Base-by-base conservation (phyloP, 1,140 invertebrate species). In the Meloidogyne chitwoodi region DNA sequence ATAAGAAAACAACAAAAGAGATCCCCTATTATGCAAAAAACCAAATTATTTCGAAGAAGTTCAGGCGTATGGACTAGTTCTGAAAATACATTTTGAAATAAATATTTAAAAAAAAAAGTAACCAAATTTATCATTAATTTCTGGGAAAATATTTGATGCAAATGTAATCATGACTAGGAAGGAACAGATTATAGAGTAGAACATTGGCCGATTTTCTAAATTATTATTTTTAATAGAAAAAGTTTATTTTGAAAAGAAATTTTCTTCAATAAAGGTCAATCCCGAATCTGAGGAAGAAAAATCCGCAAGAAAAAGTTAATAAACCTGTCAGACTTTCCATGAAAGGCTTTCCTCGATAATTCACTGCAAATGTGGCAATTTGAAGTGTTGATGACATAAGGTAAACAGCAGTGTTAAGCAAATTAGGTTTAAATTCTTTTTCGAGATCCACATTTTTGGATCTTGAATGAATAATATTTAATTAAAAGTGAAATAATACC, bases 341-440 rank as follows among this genome's bases (percentile, higher is more conserved):
- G 83, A 95, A 99, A 2, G 97, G 97, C 87, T 94, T 92, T 14
- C 97, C 96, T 90, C 94, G 92, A 88, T 99, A 99, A 89, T 99
- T 99, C 62, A 99, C 94, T 73, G 94, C 94, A 89, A 99, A 99
- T 56, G 96, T 99, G 11, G 94, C 93, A 76, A 99, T 92, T 90
- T 99, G 97, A 71, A 99, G 89, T 11, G 94, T 91, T 91, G 98
- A 93, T 11, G 95, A 96, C 81, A 99, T 95, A 67, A 99, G 93
- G 88, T 98, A 99, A 5, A 99, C 95, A 27, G 95, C 96, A 82
- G 94, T 96, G 87, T 99, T 99, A 11, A 99, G 89, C 65, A 99
- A 90, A 88, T 93, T 95, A 41, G 95, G 93, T 87, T 93, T 91
- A 88, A 98, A 99, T 82, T 92, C 91, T 70, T 92, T 91, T 77